Percentiles rank a stretch among this genome's conserved stretches.
phyloP scores from a whole-genome alignment of 2,888 invertebrate genomes.

The Gasteruption jaculator region DNA sequence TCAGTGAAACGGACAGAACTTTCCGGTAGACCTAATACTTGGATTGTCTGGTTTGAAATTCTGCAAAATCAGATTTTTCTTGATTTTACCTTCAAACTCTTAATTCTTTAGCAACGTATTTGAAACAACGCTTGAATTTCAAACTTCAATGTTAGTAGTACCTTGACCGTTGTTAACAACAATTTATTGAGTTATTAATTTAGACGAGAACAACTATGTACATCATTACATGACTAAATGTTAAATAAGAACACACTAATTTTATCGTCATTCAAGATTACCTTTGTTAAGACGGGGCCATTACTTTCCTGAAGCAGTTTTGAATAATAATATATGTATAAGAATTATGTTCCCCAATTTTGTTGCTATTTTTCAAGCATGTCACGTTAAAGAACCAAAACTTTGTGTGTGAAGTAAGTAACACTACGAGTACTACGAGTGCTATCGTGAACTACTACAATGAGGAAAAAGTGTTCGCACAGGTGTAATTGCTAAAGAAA shows the following conservation, averaged over 20 bases:
- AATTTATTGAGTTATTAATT: too few relatives aligned
- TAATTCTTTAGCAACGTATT: too few relatives aligned
- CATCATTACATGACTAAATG: slow-evolving; percentile 18
- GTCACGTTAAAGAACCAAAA: not conserved
- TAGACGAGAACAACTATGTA: slow-evolving; percentile 12
- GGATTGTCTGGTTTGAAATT: too few relatives aligned
- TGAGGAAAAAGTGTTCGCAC: not conserved
- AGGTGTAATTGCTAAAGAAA: slow-evolving; percentile 5
- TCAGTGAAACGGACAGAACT: too few relatives aligned
- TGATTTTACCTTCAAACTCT: too few relatives aligned
- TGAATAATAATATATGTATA: slow-evolving; percentile 32
- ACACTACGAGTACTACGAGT: not conserved
- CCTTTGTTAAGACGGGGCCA: slow-evolving; percentile 45
- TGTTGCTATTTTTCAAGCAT: slow-evolving; percentile 1
- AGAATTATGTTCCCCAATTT: slow-evolving; percentile 12
- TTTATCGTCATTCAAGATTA: too few relatives aligned
- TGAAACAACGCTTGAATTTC: too few relatives aligned
- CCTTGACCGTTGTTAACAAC: too few relatives aligned
- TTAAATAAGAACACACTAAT: too few relatives aligned
- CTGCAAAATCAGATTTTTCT: too few relatives aligned
- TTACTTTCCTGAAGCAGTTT: slow-evolving; percentile 45
- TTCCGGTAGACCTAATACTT: too few relatives aligned
- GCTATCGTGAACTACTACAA: not conserved
- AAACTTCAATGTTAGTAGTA: too few relatives aligned
- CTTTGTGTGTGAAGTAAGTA: not conserved